Conservation (phyloP, 2,888 invertebrate species). For the Silvanus unidentatus region DNA sequence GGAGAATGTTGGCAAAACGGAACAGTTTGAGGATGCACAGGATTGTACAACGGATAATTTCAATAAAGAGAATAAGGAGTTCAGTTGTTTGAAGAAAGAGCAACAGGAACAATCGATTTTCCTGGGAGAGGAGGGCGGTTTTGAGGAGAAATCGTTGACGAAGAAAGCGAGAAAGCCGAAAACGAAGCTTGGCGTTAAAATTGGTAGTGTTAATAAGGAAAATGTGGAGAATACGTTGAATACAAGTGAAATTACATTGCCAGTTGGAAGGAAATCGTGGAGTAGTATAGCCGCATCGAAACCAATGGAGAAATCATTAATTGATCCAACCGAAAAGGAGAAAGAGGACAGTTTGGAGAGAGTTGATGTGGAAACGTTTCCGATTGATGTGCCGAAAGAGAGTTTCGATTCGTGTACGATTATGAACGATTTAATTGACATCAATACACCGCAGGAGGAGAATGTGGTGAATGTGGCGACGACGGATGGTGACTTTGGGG, state of each 20-base stretch:
- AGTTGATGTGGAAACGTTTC: constrained; percentile 26
- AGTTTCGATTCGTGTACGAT: constrained; percentile 6
- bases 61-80: constrained; percentile 5
- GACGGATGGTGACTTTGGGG: too few relatives aligned
- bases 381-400: constrained; percentile 26
- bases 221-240: constrained; percentile 20
- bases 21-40: constrained; percentile 31
- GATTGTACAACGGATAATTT: constrained; percentile 20
- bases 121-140: constrained; percentile 20
- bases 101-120: constrained; percentile 14
- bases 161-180: constrained; percentile 42
- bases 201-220: constrained; percentile 27
- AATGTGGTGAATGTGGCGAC: constrained; percentile 2
- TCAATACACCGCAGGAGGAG: constrained; percentile 24
- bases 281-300: constrained; percentile 49
- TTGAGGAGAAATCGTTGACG: constrained; percentile 22
- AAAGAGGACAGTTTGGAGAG: constrained; percentile 14
- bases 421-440: constrained; percentile 29
- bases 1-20: constrained; percentile 23
- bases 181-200: constrained; percentile 42
- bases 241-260: constrained; percentile 21
- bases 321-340: constrained; percentile 21
- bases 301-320: constrained; percentile 18
- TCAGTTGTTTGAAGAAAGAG: neutral
- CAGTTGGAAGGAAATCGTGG: constrained; percentile 49